Conservation (phyloP, 2,797 vertebrate species). For the Nyctalus aviator region DNA sequence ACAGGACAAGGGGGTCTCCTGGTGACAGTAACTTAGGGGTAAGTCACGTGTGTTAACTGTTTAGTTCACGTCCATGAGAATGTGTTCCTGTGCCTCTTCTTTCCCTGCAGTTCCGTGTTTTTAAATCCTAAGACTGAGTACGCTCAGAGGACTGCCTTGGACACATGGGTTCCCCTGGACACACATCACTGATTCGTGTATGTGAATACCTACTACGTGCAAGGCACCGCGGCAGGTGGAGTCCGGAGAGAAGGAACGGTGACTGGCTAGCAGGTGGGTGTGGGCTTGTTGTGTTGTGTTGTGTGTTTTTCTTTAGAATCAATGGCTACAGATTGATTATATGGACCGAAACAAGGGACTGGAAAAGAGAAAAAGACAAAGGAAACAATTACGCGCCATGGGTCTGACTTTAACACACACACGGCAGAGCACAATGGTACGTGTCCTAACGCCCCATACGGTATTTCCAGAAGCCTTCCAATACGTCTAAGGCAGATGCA, state of each 20-base stretch:
- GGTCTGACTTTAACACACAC: constrained; percentile 56
- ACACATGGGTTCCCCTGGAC: constrained; percentile 21
- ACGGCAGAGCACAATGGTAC: constrained; percentile 45
- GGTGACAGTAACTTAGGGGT: neutral
- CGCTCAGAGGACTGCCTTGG: neutral
- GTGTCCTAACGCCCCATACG: constrained; percentile 59
- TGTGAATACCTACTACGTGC: constrained; percentile 62
- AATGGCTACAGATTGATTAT: constrained; percentile 43
- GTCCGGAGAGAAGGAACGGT: constrained; percentile 8
- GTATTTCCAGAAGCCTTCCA: constrained; percentile 64
- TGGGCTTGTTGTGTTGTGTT: neutral
- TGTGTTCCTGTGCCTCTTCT: constrained; percentile 22
- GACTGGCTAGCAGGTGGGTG: neutral
- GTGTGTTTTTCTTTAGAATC: neutral
- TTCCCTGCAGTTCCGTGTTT: constrained; percentile 15
- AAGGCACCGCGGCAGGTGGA: constrained; percentile 65
- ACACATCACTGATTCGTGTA: constrained; percentile 46
- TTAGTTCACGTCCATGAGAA: constrained; percentile 45
- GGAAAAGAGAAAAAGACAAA: constrained; percentile 42
- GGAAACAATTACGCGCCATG: constrained; percentile 38
- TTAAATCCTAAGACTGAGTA: constrained; percentile 53
- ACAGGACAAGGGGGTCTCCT: neutral
- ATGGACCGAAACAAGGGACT: constrained; percentile 31
- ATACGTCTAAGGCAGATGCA: constrained; percentile 73
- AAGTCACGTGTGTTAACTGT: constrained; percentile 21